Conservation (phyloP, 1,140 invertebrate genomes). For the Drosophila kurseongensis region DNA sequence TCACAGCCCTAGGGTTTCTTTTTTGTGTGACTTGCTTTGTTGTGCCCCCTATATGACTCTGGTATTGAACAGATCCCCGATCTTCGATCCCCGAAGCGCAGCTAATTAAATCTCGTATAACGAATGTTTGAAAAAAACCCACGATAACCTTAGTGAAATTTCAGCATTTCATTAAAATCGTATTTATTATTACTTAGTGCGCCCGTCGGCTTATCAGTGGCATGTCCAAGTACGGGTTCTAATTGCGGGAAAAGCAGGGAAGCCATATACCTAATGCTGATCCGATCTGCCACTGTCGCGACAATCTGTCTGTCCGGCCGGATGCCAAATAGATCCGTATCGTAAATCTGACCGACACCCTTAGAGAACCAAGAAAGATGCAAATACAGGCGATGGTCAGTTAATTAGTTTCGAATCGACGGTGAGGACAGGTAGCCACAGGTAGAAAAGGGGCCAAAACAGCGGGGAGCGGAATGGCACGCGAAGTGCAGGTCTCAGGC, state of each 20-base stretch:
- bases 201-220: slow-evolving; percentile 54
- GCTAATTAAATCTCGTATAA: slow-evolving; percentile 32
- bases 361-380: slow-evolving; percentile 25
- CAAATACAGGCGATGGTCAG: slow-evolving; percentile 37
- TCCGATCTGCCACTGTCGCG: slow-evolving; percentile 58
- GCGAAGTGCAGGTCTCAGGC: slow-evolving; percentile 3
- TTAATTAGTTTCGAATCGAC: slow-evolving; percentile 74
- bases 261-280: slow-evolving; percentile 66
- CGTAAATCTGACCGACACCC: slow-evolving; percentile 37
- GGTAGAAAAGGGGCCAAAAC: slow-evolving; percentile 15
- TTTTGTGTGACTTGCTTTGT: slow-evolving; percentile 6
- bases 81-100: slow-evolving; percentile 6
- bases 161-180: slow-evolving; percentile 71
- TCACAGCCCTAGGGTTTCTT: slow-evolving; percentile 11
- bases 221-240: slow-evolving; percentile 28
- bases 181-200: slow-evolving; percentile 71
- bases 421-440: slow-evolving; percentile 50
- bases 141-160: slow-evolving; percentile 55
- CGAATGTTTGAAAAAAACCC: slow-evolving; percentile 17
- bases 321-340: slow-evolving; percentile 12
- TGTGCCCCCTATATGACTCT: slow-evolving; percentile 9
- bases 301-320: slow-evolving; percentile 55
- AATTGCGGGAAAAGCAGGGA: slow-evolving; percentile 46
- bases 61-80: slow-evolving; percentile 28
- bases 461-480: slow-evolving; percentile 20